These are phyloP conservation scores for Poeciliopsis prolifica DNA, from an alignment of 2,113 vertebrate species.

Conservation along the genomic window DNA sequence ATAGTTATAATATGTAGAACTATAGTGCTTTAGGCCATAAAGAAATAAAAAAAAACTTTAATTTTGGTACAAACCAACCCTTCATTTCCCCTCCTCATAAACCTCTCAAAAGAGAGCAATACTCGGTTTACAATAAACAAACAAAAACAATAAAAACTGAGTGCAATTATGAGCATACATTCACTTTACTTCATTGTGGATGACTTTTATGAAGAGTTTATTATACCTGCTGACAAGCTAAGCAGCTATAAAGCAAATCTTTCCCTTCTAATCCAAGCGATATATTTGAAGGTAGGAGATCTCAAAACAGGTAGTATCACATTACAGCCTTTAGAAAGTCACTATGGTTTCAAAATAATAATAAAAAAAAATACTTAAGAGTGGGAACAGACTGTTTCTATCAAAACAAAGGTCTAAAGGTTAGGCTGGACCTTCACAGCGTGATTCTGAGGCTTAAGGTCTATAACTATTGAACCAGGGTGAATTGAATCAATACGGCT, in stretches of 20 bases:
- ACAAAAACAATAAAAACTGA: background rate
- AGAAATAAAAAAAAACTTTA: too few species aligned
- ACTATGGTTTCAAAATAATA: background rate
- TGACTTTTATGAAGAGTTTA: background rate
- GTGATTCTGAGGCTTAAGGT: background rate
- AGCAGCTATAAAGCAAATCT: background rate
- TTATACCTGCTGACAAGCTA: background rate
- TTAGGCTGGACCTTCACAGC: background rate
- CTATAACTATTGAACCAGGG: background rate
- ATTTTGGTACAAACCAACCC: too few species aligned
- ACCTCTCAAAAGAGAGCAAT: background rate
- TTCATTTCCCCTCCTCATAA: background rate
- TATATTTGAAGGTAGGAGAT: background rate
- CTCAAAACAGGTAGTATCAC: background rate
- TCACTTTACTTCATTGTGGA: background rate
- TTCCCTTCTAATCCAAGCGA: background rate
- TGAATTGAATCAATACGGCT: background rate
- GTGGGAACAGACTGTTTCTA: background rate
- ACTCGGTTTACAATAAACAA: background rate
- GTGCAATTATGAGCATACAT: background rate
- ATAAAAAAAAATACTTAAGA: background rate
- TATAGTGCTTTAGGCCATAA: too few species aligned
- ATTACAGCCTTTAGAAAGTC: background rate
- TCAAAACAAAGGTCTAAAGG: background rate
- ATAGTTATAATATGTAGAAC: too few species aligned